These are phyloP conservation scores for Oncorhynchus keta DNA, from an alignment of 2,113 vertebrate genomes.

Conservation along the genomic window DNA sequence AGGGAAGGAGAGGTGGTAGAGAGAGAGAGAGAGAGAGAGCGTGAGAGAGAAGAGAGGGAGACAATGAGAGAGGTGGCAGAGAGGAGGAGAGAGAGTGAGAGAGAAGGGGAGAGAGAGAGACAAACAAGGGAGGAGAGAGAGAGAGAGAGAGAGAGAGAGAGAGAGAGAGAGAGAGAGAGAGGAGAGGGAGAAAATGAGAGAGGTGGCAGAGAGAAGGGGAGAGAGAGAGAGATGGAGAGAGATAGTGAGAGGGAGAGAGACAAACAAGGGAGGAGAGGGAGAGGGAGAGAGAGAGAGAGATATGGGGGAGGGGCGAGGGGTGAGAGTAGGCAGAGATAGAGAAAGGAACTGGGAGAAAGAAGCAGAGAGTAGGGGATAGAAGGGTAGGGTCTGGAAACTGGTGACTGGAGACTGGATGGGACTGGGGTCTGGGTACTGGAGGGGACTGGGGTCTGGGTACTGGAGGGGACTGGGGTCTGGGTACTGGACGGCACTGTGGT, in stretches of 20 bases:
- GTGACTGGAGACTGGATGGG: no score
- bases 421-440: no score
- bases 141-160: not conserved
- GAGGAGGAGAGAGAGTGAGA: not conserved
- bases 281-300: not conserved
- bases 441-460: no score
- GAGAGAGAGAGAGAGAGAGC: conserved; percentile 17
- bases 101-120: not conserved
- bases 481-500: no score
- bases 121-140: not conserved
- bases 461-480: no score
- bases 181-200: not conserved
- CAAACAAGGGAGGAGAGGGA: no score
- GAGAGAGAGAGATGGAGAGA: not conserved
- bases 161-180: not conserved
- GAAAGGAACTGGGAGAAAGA: conserved; percentile 15
- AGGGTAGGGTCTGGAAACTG: not conserved
- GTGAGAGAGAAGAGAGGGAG: no score
- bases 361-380: conserved; percentile 14
- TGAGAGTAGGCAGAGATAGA: not conserved
- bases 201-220: not conserved
- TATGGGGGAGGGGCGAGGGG: not conserved
- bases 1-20: not conserved
- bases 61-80: not conserved
- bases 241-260: not conserved